Base-by-base conservation (phyloP, 2,797 vertebrate genomes). In the Lepilemur septentrionalis region DNA sequence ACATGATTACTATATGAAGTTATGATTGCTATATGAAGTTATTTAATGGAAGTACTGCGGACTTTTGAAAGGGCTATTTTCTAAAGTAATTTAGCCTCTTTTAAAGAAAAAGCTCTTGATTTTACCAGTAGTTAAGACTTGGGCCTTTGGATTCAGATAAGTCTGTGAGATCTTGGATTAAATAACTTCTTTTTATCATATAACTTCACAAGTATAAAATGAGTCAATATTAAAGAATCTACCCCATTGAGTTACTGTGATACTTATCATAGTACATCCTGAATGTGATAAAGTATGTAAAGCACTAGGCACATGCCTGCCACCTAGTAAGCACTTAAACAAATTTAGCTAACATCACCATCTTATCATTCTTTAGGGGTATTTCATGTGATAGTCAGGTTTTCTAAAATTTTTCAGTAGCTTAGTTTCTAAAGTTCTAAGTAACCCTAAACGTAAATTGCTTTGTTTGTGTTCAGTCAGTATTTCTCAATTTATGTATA, bases 391-490 rank as follows among this genome's bases (percentile, higher is more conserved):
- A 48, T 94, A 35, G 28, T 63, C 79, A 63, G 38, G 4, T 83
- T 92, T 91, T 79, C 18, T 81, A 52, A 95, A 41, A 69, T 50
- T 69, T 86, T 46, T 79, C 48, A 80, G 13, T 89, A 76, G 50
- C 57, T 94, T 46, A 50, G 55, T 87, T 72, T 52, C 75, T 80
- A 63, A 89, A 92, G 69, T 88, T 78, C 30, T 92, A 22, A 89
- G 43, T 81, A 91, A 28, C 67, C 80, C 28, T 86, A 87, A 91
- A 67, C 11, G 35, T 63, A 85, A 93, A 41, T 93, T 76, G 6
- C n/a, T 17, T 35, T 65, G 61, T 63, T 63, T 32, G 32, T 65
- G 17, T n/a, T 91, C 20, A 87, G 50, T 82, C 35, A 69, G 0
- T 83, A 59, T 75, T 95, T 95, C 25, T 73, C 41, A 78, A 2